Evolutionary conservation across 2,113 vertebrate species (phyloP).

Genomic region (Mustela nigripes): DNA sequence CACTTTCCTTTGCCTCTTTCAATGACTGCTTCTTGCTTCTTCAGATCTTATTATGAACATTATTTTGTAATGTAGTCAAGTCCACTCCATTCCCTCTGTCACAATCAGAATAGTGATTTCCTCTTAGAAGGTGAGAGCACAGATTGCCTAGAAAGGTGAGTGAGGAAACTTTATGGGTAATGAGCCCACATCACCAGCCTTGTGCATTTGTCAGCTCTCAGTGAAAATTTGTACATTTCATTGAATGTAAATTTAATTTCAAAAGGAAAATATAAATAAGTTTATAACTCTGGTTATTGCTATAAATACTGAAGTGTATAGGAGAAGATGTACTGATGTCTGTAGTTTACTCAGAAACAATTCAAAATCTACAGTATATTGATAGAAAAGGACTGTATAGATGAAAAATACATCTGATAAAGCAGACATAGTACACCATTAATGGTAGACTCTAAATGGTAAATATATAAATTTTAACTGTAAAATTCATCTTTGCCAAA

Average conservation of each 20-base stretch:
- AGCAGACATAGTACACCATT: background rate
- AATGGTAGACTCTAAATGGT: background rate
- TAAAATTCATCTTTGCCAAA: constrained; percentile 9
- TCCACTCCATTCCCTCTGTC: background rate
- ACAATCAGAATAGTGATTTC: background rate
- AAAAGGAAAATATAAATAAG: background rate
- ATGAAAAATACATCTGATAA: background rate
- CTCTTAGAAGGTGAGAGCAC: background rate
- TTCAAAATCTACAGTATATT: background rate
- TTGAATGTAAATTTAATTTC: constrained; percentile 25
- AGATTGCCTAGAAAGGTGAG: background rate
- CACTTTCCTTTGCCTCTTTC: background rate
- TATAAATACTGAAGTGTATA: background rate
- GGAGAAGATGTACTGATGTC: background rate
- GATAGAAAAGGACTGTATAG: background rate
- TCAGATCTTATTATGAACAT: background rate
- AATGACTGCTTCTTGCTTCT: background rate
- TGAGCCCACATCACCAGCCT: background rate
- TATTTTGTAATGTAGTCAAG: background rate
- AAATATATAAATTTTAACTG: background rate
- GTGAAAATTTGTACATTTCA: background rate
- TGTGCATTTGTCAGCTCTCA: background rate
- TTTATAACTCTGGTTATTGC: background rate
- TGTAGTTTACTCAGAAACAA: background rate
- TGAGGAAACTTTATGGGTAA: background rate